Base-by-base conservation (phyloP, 2,797 vertebrate genomes). In the Microhierax caerulescens region DNA sequence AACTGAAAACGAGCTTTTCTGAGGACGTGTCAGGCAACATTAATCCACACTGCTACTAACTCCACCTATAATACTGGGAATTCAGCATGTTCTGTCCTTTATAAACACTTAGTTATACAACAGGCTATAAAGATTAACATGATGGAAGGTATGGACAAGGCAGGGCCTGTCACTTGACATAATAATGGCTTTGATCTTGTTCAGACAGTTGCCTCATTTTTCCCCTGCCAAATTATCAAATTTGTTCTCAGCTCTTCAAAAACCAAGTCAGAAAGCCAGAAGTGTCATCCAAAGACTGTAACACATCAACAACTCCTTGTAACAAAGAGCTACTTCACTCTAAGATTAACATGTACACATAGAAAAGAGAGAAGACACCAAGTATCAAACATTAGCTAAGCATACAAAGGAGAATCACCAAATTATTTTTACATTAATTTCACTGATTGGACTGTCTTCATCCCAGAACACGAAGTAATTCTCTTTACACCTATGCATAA, bases 131-230 rank as follows among this genome's bases (percentile, higher is more conserved):
- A 96, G 92, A 95, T 94, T 86, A 93, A 94, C 95, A 54, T 73
- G 94, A 95, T 0, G 70, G 94, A 93, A 95, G 80, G 88, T 27
- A 95, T 8, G 85, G 90, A 97, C 96, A 97, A 96, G 95, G 96
- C 84, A 97, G 90, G 95, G 74, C 96, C 96, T 95, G 96, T 70
- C 97, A 92, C 88, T 86, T 16, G 48, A 93, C 94, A 94, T 90
- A 92, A 89, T 12, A 91, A 74, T 86, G 48, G 32, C 94, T 97
- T 95, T 97, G 93, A 95, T 97, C 93, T 95, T 89, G 28, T 87
- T 93, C 94, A 96, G 75, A 95, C 88, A 94, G 65, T 11, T 81
- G 85, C 85, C 56, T 96, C 93, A 61, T 75, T 93, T 86, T 54
- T 92, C 54, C n/a, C 72, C 67, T 95, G 94, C 96, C 95, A 95